Percentiles rank a stretch among this genome's conserved stretches.
Evolutionary conservation across 92 coral and sea anemone genomes (phyloP).

Genomic region (Porites rus): DNA sequence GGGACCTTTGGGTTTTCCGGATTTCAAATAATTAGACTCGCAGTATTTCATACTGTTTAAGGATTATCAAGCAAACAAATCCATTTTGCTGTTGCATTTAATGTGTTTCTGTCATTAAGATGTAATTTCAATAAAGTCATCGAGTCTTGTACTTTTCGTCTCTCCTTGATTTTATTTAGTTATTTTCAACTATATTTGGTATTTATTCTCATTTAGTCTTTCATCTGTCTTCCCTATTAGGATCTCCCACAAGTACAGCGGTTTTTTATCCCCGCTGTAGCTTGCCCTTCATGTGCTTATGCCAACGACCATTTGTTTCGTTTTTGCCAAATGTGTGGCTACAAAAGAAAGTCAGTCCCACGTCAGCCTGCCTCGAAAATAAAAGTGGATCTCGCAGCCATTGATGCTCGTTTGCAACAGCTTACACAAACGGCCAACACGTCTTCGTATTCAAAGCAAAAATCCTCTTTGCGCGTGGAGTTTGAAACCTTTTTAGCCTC

Average conservation of each 20-base stretch:
- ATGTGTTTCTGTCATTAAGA: neutral
- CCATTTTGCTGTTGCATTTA: neutral
- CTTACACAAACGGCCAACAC: constrained; percentile 33
- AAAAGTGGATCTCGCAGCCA: constrained; percentile 30
- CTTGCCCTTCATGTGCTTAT: constrained; percentile 60
- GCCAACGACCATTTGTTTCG: constrained; percentile 61
- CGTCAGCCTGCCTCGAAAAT: constrained; percentile 22
- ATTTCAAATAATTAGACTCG: neutral
- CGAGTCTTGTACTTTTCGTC: neutral
- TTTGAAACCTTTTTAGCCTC: constrained; percentile 49
- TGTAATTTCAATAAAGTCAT: constrained; percentile 16
- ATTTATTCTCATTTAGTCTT: neutral
- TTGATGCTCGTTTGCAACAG: constrained; percentile 47
- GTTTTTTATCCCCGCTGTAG: constrained; percentile 47
- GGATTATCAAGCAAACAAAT: neutral
- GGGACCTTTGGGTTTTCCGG: constrained; percentile 65
- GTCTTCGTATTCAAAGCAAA: constrained; percentile 67
- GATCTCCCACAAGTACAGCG: constrained; percentile 49
- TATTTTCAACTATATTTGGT: neutral
- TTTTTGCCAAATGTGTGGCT: constrained; percentile 68
- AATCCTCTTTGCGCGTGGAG: constrained; percentile 56
- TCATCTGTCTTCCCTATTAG: constrained; percentile 33
- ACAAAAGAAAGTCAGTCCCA: constrained; percentile 34
- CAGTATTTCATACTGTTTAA: neutral
- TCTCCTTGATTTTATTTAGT: neutral